Conservation (phyloP, 2,888 invertebrate genomes). For the Drosophila merina region DNA sequence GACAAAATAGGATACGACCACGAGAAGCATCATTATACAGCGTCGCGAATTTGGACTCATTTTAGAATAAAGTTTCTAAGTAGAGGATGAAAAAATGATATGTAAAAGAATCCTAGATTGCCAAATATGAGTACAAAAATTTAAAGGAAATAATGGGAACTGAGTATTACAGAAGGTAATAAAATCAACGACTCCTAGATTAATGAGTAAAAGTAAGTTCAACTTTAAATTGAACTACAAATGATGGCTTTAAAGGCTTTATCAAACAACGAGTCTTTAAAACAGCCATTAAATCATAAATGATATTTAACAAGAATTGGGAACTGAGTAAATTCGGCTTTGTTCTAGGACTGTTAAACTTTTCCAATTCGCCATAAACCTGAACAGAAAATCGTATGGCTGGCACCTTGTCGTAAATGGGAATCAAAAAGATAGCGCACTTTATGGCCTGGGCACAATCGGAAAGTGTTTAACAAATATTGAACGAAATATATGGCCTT, state of each 20-base stretch:
- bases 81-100: not conserved
- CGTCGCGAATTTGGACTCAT: constrained; percentile 29
- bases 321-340: constrained; percentile 27
- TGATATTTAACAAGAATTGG: constrained; percentile 19
- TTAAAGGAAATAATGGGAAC: not conserved
- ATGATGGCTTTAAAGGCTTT: not conserved
- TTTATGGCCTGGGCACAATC: constrained; percentile 6
- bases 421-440: constrained; percentile 12
- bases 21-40: constrained; percentile 8
- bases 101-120: not conserved
- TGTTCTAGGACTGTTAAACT: constrained; percentile 33
- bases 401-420: constrained; percentile 2
- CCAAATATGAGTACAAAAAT: not conserved
- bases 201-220: not conserved
- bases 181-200: not conserved
- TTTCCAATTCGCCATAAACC: constrained; percentile 53
- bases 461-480: constrained; percentile 21
- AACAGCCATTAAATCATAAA: constrained; percentile 6
- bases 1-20: constrained; percentile 2
- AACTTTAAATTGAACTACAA: too few species aligned
- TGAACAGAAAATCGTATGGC: constrained; percentile 48
- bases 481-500: constrained; percentile 18
- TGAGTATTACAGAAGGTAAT: not conserved
- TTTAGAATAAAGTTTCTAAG: constrained; percentile 7
- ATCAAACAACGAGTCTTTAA: not conserved